Conservation (phyloP, 2,113 vertebrate species). For the Reinhardtius hippoglossoides region DNA sequence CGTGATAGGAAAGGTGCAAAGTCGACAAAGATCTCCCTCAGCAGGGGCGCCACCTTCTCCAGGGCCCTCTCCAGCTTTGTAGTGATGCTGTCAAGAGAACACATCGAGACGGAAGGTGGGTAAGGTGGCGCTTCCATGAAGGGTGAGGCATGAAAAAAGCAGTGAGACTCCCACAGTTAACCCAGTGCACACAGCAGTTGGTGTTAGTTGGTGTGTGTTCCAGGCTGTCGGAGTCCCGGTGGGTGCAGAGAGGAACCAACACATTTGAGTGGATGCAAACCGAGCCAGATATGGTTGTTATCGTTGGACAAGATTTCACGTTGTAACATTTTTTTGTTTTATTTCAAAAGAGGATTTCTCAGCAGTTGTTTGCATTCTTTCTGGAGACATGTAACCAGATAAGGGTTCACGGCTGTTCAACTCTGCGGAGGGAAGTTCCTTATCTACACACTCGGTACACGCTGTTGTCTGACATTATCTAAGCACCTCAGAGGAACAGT, state of each 20-base stretch:
- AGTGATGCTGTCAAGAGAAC: slow-evolving; percentile 89
- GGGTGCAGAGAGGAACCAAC: slow-evolving; percentile 27
- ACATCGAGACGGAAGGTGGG: slow-evolving; percentile 17
- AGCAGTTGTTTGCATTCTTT: too few relatives aligned
- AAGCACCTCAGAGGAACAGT: slow-evolving; percentile 50
- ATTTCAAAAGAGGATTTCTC: too few relatives aligned
- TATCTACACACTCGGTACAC: slow-evolving; percentile 57
- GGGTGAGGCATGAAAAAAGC: slow-evolving; percentile 13
- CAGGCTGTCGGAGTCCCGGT: not conserved
- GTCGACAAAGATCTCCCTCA: slow-evolving; percentile 98
- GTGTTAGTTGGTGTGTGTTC: slow-evolving; percentile 7
- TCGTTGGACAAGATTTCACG: not conserved
- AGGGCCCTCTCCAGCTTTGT: slow-evolving; percentile 96
- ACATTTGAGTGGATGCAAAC: slow-evolving; percentile 49
- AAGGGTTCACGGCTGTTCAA: slow-evolving; percentile 42
- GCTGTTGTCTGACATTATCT: slow-evolving; percentile 63
- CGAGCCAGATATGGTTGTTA: not conserved
- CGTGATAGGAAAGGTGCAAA: slow-evolving; percentile 98
- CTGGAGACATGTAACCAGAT: slow-evolving; percentile 36
- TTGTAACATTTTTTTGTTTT: too few relatives aligned
- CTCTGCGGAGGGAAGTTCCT: slow-evolving; percentile 37
- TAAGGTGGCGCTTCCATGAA: slow-evolving; percentile 6
- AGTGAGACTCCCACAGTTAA: slow-evolving; percentile 14
- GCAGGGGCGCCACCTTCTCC: slow-evolving; percentile 96
- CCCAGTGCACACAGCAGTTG: slow-evolving; percentile 29